Evolutionary conservation across 30 jellyfish, hydroid and myxozoan genomes (phyloP), one percentile per base, ranked within the genome.

Genomic region (Cassiopea andromeda): DNA sequence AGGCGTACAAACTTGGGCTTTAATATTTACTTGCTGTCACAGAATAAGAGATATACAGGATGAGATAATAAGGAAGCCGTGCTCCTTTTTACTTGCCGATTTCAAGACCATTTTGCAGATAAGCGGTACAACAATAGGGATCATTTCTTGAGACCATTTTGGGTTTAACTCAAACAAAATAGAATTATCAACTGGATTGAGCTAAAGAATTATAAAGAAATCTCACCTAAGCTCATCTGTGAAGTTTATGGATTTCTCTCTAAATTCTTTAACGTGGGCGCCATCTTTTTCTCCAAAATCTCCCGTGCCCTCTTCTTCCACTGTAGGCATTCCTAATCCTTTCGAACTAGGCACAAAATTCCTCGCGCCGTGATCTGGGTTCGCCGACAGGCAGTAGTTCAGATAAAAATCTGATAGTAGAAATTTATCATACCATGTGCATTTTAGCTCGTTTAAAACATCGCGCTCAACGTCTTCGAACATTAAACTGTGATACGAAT

Each of bases 161-260:
- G 94, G 94, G 94, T 87, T 87, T 87, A 54, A 73, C 85, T 69
- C 66, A 60, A 76, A 59, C 90, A 87, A 78, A 77, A 78, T 80
- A 87, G 94, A 87, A 86, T 87, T 87, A 87, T 87, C 94, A 87
- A 87, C 90, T 66, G 90, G 86, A 87, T 81, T 77, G 90, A 85
- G 68, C 86, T 50, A 77, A 48, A 87, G 93, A 77, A 86, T 73
- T 75, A 47, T 66, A 86, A 86, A 46, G 88, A 81, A 87, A 87
- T 87, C 94, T 87, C 90, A 87, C 94, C 94, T 87, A 87, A 87
- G 94, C 94, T 73, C 94, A 78, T 78, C 94, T 87, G 94, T 13
- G 87, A 78, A 66, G 58, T 87, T 87, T 87, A 61, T 77, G 94
- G 90, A 77, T 78, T 87, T 87, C 90, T 90, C 94, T 69, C 69